Evolutionary conservation across 1,140 invertebrate species (phyloP).

Genomic region (Drosophila chauvacae): DNA sequence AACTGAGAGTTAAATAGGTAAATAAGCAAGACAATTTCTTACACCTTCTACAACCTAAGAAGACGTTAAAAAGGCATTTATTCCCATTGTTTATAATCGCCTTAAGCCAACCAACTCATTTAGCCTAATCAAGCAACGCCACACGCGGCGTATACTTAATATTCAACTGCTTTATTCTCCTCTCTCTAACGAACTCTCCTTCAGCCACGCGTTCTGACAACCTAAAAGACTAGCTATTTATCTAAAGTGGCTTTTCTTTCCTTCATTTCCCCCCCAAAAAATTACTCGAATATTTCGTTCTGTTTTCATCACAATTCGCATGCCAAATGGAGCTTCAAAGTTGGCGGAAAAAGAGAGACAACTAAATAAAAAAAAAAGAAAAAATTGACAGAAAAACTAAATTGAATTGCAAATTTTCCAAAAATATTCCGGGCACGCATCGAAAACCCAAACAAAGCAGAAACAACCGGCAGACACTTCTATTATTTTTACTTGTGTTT

Average conservation of each 20-base stretch:
- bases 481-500: slow-evolving; percentile 32
- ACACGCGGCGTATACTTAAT: slow-evolving; percentile 45
- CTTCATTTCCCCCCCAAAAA: slow-evolving; percentile 1
- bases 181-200: background rate
- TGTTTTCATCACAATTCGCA: slow-evolving; percentile 49
- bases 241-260: slow-evolving; percentile 24
- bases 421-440: slow-evolving; percentile 68
- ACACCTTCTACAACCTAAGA: background rate
- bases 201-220: background rate
- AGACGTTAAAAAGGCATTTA: background rate
- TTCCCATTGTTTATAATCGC: background rate
- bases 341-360: slow-evolving; percentile 23
- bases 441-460: slow-evolving; percentile 42
- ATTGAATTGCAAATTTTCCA: slow-evolving; percentile 77
- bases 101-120: slow-evolving; percentile 22
- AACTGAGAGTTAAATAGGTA: background rate
- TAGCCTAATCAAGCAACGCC: slow-evolving; percentile 3
- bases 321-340: slow-evolving; percentile 36
- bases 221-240: slow-evolving; percentile 28
- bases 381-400: slow-evolving; percentile 24
- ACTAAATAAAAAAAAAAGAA: slow-evolving; percentile 1
- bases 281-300: slow-evolving; percentile 8
- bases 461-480: slow-evolving; percentile 37
- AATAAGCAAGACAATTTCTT: background rate
- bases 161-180: slow-evolving; percentile 3